phyloP scores from a whole-genome alignment of 1,140 invertebrate species.

The Drosophila prosaltans region DNA sequence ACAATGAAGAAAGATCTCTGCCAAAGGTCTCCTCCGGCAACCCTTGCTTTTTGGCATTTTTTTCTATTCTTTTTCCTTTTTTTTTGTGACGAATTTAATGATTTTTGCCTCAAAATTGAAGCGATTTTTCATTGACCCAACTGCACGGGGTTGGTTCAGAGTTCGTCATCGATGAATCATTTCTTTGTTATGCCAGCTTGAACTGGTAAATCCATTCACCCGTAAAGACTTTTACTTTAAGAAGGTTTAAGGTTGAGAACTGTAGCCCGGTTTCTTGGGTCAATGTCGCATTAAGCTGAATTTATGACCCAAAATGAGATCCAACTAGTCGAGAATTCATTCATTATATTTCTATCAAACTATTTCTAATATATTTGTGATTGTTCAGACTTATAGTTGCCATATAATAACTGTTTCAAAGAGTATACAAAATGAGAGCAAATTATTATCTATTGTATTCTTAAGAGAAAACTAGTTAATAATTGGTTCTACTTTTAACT shows the following conservation, averaged over 20 bases:
- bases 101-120: constrained; percentile 78
- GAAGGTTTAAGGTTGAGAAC: constrained; percentile 26
- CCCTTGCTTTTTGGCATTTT: constrained; percentile 60
- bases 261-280: constrained; percentile 61
- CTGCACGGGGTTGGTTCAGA: constrained; percentile 64
- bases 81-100: constrained; percentile 79
- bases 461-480: too few relatives aligned
- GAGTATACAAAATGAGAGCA: too few relatives aligned
- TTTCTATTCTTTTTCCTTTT: constrained; percentile 40
- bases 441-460: too few relatives aligned
- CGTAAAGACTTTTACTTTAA: constrained; percentile 53
- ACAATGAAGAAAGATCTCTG: constrained; percentile 54
- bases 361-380: neutral
- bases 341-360: constrained; percentile 1
- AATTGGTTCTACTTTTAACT: too few relatives aligned
- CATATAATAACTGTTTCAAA: too few relatives aligned
- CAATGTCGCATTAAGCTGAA: constrained; percentile 67
- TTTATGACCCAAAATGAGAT: constrained; percentile 65
- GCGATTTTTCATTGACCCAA: constrained; percentile 78
- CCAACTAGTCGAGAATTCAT: constrained; percentile 51
- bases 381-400: too few relatives aligned
- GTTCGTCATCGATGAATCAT: constrained; percentile 56
- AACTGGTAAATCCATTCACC: constrained; percentile 69
- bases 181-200: constrained; percentile 72
- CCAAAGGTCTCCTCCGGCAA: constrained; percentile 53